Conservation (phyloP, 2,797 vertebrate species). For the Pseudochirops corinnae region DNA sequence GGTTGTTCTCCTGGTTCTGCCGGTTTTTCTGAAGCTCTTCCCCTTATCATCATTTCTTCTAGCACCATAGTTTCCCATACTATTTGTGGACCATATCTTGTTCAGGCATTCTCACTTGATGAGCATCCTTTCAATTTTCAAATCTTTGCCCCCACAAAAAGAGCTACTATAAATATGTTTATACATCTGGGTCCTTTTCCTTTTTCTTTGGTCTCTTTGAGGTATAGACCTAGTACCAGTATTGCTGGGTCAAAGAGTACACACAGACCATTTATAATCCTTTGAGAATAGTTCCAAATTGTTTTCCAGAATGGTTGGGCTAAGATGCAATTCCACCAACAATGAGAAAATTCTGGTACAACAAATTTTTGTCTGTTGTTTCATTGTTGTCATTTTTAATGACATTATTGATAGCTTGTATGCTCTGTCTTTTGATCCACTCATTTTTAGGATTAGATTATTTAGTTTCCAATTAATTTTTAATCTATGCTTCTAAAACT, state of each 20-base stretch:
- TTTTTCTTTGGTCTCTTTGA: neutral
- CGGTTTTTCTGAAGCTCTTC: neutral
- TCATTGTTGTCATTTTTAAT: neutral
- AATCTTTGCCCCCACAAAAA: neutral
- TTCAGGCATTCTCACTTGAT: neutral
- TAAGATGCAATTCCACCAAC: neutral
- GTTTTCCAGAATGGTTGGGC: neutral
- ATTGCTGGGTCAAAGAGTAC: neutral
- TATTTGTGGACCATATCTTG: neutral
- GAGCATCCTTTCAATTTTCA: neutral
- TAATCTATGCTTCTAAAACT: neutral
- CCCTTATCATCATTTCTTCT: neutral
- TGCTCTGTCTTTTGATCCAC: neutral
- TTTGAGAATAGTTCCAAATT: neutral
- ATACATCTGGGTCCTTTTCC: neutral
- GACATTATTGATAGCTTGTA: neutral
- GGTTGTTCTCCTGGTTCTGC: neutral
- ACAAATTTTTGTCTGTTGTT: neutral
- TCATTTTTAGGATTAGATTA: neutral
- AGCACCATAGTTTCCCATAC: neutral
- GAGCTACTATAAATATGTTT: neutral
- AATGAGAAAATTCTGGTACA: neutral
- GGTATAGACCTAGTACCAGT: neutral
- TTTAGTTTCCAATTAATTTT: neutral
- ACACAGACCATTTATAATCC: neutral